These are phyloP conservation scores for Cephalopachus bancanus DNA, from an alignment of 2,797 vertebrate genomes.

Conservation along the genomic window DNA sequence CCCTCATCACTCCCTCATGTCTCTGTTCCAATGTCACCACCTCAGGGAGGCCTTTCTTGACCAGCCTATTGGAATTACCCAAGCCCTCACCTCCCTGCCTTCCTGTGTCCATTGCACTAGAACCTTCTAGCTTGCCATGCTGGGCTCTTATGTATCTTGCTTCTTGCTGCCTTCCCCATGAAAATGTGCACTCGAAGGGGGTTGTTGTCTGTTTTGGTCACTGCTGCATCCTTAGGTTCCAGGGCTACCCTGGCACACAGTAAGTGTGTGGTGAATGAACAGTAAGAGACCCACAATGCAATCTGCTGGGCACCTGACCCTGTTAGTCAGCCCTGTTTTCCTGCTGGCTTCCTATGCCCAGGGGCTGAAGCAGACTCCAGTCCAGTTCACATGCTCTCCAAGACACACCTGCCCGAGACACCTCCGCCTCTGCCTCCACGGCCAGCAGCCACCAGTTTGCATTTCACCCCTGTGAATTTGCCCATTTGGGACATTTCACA, in stretches of 20 bases:
- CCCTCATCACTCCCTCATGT: not conserved
- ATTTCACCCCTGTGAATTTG: not conserved
- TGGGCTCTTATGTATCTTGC: accelerated
- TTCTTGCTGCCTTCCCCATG: accelerated
- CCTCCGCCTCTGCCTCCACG: accelerated
- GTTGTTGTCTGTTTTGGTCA: not conserved
- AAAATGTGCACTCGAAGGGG: accelerated
- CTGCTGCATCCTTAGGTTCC: not conserved
- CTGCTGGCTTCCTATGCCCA: accelerated
- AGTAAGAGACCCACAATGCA: accelerated
- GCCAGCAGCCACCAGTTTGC: not conserved
- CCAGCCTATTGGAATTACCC: not conserved
- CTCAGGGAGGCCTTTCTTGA: not conserved
- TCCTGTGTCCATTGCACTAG: not conserved
- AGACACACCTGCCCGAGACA: accelerated
- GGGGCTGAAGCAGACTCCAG: not conserved
- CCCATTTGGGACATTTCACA: not conserved
- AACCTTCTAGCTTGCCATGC: not conserved
- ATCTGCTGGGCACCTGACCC: accelerated
- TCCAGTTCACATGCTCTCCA: too few species aligned
- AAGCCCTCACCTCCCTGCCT: too few species aligned
- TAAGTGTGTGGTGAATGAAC: accelerated
- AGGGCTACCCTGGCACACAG: not conserved
- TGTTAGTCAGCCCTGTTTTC: accelerated
- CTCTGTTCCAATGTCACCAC: not conserved